These are phyloP conservation scores for Hemichromis elongatus DNA, from an alignment of 2,113 vertebrate species.

Conservation along the genomic window DNA sequence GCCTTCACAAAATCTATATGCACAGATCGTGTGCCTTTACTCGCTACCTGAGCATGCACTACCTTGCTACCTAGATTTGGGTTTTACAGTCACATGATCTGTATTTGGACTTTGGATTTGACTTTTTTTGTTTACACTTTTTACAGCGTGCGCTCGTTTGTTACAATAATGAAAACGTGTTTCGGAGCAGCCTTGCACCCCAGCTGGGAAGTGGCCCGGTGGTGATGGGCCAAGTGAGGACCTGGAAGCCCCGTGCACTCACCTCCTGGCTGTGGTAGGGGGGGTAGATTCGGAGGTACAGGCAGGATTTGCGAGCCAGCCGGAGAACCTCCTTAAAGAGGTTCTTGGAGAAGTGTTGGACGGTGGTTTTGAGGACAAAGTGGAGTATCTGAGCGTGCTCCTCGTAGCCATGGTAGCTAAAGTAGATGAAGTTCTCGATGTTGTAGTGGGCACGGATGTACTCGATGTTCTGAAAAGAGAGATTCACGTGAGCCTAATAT, in stretches of 20 bases:
- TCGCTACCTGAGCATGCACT: background rate
- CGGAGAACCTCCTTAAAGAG: conserved; percentile 88
- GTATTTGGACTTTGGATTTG: background rate
- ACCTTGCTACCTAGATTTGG: background rate
- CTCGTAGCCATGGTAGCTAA: conserved; percentile 74
- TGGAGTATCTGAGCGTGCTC: conserved; percentile 85
- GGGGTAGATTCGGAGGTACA: conserved; percentile 82
- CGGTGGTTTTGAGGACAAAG: conserved; percentile 76
- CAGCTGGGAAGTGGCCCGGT: background rate
- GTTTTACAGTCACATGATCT: background rate
- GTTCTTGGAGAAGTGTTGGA: conserved; percentile 76
- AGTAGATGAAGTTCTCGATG: conserved; percentile 89
- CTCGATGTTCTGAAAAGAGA: conserved; percentile 77
- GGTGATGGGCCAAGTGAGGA: background rate
- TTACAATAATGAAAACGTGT: background rate
- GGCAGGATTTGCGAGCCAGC: conserved; percentile 79
- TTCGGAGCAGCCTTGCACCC: background rate
- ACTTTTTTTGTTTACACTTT: background rate
- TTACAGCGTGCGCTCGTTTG: background rate
- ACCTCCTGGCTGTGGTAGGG: conserved; percentile 70
- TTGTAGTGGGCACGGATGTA: conserved; percentile 85
- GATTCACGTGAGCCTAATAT: background rate
- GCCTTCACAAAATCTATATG: background rate
- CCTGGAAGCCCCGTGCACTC: conserved; percentile 10
- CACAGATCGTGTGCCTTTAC: background rate